Base-by-base conservation (phyloP, 2,113 vertebrate species). In the Siniperca knerii region DNA sequence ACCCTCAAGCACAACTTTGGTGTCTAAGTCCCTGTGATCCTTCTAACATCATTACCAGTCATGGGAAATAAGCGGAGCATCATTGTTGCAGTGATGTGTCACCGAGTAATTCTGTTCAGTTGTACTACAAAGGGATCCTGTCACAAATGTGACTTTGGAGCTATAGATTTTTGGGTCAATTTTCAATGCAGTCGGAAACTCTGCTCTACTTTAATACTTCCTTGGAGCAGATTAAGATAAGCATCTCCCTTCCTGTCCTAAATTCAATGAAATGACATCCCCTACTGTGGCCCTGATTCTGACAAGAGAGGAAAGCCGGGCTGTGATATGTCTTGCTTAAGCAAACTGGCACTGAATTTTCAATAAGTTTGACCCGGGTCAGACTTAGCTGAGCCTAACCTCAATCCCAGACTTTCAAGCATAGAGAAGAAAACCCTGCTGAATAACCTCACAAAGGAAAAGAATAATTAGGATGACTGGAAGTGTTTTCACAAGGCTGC, bases 141-240 rank as follows among this genome's bases (percentile, higher is more conserved):
- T 90, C 88, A 84, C 85, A 79, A 84, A 81, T 89, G 87, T 91
- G 83, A 91, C 86, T 89, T 90, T 91, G 85, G 50, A 55, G 79
- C 58, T 81, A 93, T 84, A 74, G 91, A 93, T 92, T 92, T 92
- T 84, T 82, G 75, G 81, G 87, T 92, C 90, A 89, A 71, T 93
- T 93, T 93, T 86, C 92, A 87, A 87, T 79, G 86, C 88, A 83
- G 84, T 50, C 57, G 48, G 83, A 90, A 88, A 85, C 82, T 75
- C 75, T 82, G 81, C 84, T 87, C 81, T 65, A 82, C 89, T 90
- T 91, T 91, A 89, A 92, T 83, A 90, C 80, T 88, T 91, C 87
- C 90, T 89, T 10, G 8, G 82, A 89, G 87, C 80, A 81, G 91
- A 92, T 93, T 90, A 90, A 90, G 92, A 94, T 94, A 90, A 93